Conservation (phyloP, 2,113 vertebrate species). For the Sinocyclocheilus anshuiensis region DNA sequence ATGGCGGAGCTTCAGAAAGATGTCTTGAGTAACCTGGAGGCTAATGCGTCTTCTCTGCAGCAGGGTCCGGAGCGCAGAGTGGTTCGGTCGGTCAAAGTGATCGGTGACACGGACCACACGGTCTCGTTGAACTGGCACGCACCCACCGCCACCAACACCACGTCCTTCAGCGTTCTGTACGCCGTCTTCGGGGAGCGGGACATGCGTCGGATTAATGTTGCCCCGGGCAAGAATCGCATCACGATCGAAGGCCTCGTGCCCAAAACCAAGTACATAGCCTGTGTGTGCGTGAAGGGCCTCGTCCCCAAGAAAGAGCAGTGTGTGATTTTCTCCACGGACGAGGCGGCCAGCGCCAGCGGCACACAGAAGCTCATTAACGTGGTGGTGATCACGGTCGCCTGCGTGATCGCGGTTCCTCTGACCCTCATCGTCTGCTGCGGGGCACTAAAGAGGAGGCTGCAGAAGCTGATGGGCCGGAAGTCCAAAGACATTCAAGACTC, state of each 20-base stretch:
- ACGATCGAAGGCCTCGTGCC: constrained; percentile 87
- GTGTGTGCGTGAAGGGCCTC: constrained; percentile 87
- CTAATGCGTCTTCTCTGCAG: constrained; percentile 78
- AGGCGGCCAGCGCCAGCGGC: constrained; percentile 86
- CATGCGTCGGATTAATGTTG: constrained; percentile 85
- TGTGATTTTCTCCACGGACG: constrained; percentile 93
- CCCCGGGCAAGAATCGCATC: constrained; percentile 84
- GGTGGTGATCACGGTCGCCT: constrained; percentile 92
- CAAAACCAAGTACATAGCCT: constrained; percentile 92
- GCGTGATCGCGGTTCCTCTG: constrained; percentile 89
- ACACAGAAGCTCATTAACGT: constrained; percentile 96
- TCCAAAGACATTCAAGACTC: constrained; percentile 85
- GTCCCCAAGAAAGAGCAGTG: constrained; percentile 94
- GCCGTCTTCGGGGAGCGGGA: constrained; percentile 87
- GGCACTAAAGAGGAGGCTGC: constrained; percentile 84
- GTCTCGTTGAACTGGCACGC: constrained; percentile 91
- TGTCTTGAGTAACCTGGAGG: constrained; percentile 72
- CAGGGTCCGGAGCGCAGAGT: constrained; percentile 74
- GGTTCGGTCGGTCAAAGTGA: constrained; percentile 89
- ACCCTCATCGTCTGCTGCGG: constrained; percentile 91
- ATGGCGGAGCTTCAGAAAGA: constrained; percentile 51
- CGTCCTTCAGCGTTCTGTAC: constrained; percentile 88
- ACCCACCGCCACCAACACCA: constrained; percentile 80
- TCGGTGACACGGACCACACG: constrained; percentile 89
- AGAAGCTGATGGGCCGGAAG: constrained; percentile 75